Evolutionary conservation across 1,140 invertebrate species (phyloP).

Genomic region (Polypedilum pembai): DNA sequence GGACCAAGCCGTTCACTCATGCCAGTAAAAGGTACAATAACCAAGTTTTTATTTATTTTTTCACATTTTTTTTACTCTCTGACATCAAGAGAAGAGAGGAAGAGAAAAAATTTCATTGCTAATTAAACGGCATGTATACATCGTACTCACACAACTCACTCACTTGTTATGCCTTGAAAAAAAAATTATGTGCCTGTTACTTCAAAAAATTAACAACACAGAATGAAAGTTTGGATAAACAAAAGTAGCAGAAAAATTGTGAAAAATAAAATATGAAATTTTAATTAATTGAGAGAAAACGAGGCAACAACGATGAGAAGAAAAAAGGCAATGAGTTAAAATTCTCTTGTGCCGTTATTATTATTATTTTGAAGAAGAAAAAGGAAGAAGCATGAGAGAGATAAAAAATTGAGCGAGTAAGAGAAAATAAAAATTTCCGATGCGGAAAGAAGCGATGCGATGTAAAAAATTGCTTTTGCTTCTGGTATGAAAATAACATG

Average conservation of each 20-base stretch:
- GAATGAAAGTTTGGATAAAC: neutral
- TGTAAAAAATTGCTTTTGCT: neutral
- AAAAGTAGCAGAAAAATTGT: neutral
- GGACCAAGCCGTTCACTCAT: neutral
- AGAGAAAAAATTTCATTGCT: slow-evolving; percentile 26
- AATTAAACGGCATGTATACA: slow-evolving; percentile 20
- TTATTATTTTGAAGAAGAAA: too few relatives aligned
- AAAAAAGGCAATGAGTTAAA: too few relatives aligned
- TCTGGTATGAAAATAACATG: neutral
- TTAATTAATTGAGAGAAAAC: slow-evolving; percentile 27
- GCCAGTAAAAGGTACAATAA: neutral
- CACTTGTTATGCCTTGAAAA: neutral
- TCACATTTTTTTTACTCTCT: too few relatives aligned
- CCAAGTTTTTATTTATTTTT: too few relatives aligned
- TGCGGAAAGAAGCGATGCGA: slow-evolving; percentile 2
- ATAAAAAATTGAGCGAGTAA: neutral
- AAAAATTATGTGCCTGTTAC: neutral
- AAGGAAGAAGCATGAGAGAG: neutral
- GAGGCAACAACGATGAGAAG: neutral
- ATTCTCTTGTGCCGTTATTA: too few relatives aligned
- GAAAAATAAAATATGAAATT: slow-evolving; percentile 28
- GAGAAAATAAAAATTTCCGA: slow-evolving; percentile 5
- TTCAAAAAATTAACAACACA: too few relatives aligned
- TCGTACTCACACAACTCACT: neutral
- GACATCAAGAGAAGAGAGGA: neutral